Base-by-base conservation (phyloP, 2,797 vertebrate genomes). In the Decapterus maruadsi region DNA sequence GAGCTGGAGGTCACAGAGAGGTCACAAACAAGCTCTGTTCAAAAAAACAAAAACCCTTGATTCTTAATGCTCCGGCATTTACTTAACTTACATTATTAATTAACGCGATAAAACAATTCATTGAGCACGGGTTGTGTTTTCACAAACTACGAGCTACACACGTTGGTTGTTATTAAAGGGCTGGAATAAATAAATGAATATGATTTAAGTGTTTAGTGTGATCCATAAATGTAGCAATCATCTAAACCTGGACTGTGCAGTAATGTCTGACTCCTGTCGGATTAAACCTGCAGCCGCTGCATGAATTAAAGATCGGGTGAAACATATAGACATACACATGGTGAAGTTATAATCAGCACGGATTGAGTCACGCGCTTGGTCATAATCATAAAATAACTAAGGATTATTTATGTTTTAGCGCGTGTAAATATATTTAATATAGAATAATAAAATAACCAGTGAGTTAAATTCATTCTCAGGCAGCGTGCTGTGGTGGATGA, bases 11-110 rank as follows among this genome's bases (percentile, higher is more conserved):
- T 77, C 75, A 75, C 42, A 6, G 0, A 53, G 11, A 73, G 71
- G 80, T 83, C 78, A 80, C 72, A 56, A 66, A 62, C 29, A 53
- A 22, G 22, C 36, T n/a, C 7, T 36, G 8, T 38, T 42, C 9
- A 59, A 53, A 51, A 34, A n/a, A 26, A 26, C 1, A 26, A 26
- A 26, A 26, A 26, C 1, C 0, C 10, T 9, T 12, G 9, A 46
- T 17, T n/a, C 17, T 51, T 57, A 34, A 50, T 50, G 56, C 9
- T 45, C 42, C 20, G 46, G 14, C 43, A 40, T 40, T 53, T 42
- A 36, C 14, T n/a, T 17, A 14, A n/a, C 17, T 66, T 34, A 43
- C 3, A 58, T 29, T 53, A 17, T 43, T 63, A 60, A 80, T 68
- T 65, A 55, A 60, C 58, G 17, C 7, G 13, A 46, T 55, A 14